These are phyloP conservation scores for Neodiprion virginianus DNA, from an alignment of 1,140 invertebrate species.

Conservation along the genomic window DNA sequence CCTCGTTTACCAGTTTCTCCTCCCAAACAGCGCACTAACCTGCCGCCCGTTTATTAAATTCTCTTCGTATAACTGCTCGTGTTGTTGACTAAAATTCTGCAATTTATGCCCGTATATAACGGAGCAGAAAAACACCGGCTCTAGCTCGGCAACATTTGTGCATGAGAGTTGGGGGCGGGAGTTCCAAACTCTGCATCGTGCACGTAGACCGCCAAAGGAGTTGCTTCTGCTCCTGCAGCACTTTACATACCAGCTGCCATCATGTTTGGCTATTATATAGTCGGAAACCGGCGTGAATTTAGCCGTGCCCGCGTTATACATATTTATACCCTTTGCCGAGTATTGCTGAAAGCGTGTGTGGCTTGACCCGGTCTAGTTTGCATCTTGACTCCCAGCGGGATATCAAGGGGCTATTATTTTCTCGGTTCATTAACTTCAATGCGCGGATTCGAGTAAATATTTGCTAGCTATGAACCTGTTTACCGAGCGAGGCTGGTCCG, in stretches of 20 bases:
- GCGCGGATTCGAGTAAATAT: not conserved
- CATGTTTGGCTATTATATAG: slow-evolving; percentile 1
- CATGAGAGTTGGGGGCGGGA: not conserved
- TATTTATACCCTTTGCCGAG: not conserved
- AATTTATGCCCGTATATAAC: not conserved
- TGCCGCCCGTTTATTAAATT: no score
- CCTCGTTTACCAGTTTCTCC: not conserved
- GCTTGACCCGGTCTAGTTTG: slow-evolving; percentile 1
- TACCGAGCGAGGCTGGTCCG: not conserved
- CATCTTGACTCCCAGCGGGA: not conserved
- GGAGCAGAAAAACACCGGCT: not conserved
- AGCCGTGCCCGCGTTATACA: not conserved
- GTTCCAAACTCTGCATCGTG: not conserved
- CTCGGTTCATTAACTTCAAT: not conserved
- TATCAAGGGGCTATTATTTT: slow-evolving; percentile 4
- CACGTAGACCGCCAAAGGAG: not conserved
- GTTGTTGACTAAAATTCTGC: not conserved
- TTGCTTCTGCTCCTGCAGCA: not conserved
- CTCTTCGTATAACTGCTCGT: no score
- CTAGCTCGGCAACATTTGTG: slow-evolving; percentile 5
- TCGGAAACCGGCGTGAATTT: slow-evolving; percentile 5
- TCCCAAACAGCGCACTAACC: not conserved
- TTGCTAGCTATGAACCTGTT: not conserved
- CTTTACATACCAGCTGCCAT: slow-evolving; percentile 1
- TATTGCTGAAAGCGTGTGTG: not conserved